Evolutionary conservation across 1,140 invertebrate genomes (phyloP).

Genomic region (Chelonus insularis): DNA sequence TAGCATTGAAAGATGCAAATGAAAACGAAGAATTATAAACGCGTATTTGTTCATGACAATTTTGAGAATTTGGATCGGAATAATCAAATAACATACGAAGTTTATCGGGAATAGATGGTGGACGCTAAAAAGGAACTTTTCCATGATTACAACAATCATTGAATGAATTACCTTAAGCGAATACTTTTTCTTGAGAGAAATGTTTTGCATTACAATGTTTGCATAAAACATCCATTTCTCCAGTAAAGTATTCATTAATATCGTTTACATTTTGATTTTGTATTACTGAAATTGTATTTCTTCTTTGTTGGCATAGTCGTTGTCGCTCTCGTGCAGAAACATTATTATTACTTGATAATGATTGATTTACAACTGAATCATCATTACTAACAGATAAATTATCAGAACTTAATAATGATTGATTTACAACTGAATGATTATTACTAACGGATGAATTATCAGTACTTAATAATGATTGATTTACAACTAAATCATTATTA

Average conservation of each 20-base stretch:
- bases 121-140: background rate
- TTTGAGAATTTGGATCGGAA: background rate
- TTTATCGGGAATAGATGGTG: background rate
- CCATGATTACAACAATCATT: constrained; percentile 19
- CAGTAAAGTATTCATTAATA: background rate
- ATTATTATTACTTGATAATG: no score
- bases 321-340: no score
- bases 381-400: no score
- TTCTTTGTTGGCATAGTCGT: no score
- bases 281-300: no score
- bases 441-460: no score
- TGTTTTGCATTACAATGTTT: constrained; percentile 15
- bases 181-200: constrained; percentile 17
- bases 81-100: constrained; percentile 1
- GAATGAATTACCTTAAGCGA: background rate
- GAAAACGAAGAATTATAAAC: constrained; percentile 13
- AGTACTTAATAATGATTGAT: no score
- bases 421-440: no score
- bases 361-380: no score
- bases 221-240: constrained; percentile 1
- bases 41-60: constrained; percentile 13
- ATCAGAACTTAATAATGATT: no score
- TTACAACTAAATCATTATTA: no score
- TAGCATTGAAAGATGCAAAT: constrained; percentile 18
- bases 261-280: background rate